phyloP scores from a whole-genome alignment of 2,888 invertebrate genomes.

The Pterobdella sp. region DNA sequence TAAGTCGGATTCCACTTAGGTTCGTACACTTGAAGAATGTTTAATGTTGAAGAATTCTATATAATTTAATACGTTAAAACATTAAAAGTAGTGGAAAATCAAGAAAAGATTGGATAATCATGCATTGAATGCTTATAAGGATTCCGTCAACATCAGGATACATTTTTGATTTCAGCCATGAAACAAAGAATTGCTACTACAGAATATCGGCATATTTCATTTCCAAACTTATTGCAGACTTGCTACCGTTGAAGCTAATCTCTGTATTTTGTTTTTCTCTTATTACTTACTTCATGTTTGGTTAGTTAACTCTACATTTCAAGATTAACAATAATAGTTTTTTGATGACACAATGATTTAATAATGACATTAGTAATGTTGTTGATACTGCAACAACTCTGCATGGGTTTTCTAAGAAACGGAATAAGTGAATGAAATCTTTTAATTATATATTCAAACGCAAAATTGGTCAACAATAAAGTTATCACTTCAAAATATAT shows the following conservation, averaged over 20 bases:
- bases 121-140: not conserved
- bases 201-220: constrained; percentile 44
- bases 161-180: constrained; percentile 32
- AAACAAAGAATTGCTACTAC: constrained; percentile 36
- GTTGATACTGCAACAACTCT: not conserved
- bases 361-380: not conserved
- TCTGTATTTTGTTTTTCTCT: constrained; percentile 42
- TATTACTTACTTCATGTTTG: constrained; percentile 47
- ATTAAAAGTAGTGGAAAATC: no score
- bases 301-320: constrained; percentile 36
- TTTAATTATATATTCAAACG: no score
- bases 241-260: constrained; percentile 45
- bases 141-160: not conserved
- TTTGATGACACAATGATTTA: not conserved
- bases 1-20: no score
- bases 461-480: no score
- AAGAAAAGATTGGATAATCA: not conserved
- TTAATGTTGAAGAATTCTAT: no score
- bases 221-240: constrained; percentile 46
- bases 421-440: no score
- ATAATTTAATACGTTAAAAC: no score
- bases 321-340: not conserved
- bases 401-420: not conserved
- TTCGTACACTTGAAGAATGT: no score
- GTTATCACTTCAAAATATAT: no score